Conservation (phyloP, 2,888 invertebrate genomes). For the Coelinius sp. region DNA sequence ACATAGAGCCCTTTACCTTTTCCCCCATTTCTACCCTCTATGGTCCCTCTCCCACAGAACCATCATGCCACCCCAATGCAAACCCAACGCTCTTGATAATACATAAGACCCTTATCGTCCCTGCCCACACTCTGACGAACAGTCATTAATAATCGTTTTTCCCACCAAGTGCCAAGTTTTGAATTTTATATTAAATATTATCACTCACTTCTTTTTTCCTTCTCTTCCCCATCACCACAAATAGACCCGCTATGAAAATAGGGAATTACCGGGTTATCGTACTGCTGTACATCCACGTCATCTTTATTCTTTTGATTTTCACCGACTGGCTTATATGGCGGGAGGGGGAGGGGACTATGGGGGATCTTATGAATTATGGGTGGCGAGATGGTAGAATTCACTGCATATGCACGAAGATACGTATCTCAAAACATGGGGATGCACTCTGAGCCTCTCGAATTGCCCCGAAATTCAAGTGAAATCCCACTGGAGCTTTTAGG, state of each 20-base stretch:
- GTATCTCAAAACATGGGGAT: slow-evolving; percentile 34
- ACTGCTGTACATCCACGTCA: slow-evolving; percentile 22
- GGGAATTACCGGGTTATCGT: slow-evolving; percentile 1
- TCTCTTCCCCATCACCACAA: background rate
- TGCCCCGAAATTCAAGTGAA: slow-evolving; percentile 17
- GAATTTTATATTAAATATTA: slow-evolving; percentile 44
- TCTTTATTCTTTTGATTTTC: slow-evolving; percentile 30
- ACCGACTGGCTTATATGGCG: background rate
- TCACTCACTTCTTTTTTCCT: slow-evolving; percentile 9
- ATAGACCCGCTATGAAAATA: background rate
- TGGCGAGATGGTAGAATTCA: slow-evolving; percentile 18
- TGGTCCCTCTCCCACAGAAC: slow-evolving; percentile 22
- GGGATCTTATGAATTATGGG: slow-evolving; percentile 35
- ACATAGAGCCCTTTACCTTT: slow-evolving; percentile 24
- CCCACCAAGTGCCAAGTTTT: slow-evolving; percentile 16
- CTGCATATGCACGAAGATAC: slow-evolving; percentile 25
- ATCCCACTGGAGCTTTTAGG: background rate
- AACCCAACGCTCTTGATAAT: slow-evolving; percentile 33
- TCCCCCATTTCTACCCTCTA: slow-evolving; percentile 6
- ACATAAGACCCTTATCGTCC: slow-evolving; percentile 62
- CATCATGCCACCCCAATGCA: slow-evolving; percentile 2
- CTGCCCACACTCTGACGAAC: slow-evolving; percentile 53
- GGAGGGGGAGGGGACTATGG: background rate
- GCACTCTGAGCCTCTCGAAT: slow-evolving; percentile 29
- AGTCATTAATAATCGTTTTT: slow-evolving; percentile 36